These are phyloP conservation scores for Nephila pilipes DNA, from an alignment of 1,140 invertebrate genomes.

Conservation along the genomic window DNA sequence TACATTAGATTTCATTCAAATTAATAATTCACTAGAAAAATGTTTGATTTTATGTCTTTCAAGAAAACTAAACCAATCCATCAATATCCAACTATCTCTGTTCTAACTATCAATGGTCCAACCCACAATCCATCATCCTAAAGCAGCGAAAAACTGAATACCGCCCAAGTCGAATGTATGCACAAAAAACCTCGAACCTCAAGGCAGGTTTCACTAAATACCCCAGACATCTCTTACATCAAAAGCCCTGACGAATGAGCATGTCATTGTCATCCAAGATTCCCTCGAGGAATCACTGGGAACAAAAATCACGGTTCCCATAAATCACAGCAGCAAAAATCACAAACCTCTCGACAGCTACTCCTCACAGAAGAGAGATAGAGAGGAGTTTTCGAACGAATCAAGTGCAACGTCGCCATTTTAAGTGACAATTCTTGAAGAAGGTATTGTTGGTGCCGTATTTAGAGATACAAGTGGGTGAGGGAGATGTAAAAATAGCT, in stretches of 20 bases:
- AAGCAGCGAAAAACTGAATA: not conserved
- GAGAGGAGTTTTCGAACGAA: not conserved
- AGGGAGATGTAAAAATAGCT: not conserved
- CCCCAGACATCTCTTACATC: not conserved
- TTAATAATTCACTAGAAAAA: not conserved
- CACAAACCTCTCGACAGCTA: not conserved
- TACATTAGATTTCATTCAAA: not conserved
- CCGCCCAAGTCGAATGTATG: not conserved
- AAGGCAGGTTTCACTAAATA: not conserved
- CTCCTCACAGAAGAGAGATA: not conserved
- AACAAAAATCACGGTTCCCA: not conserved
- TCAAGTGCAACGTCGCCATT: constrained; percentile 9
- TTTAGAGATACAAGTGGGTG: not conserved
- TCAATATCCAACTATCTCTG: not conserved
- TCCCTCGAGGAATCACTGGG: too few relatives aligned
- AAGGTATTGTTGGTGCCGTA: not conserved
- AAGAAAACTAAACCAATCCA: not conserved
- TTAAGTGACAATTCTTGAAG: not conserved
- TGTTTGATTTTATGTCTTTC: not conserved
- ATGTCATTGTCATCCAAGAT: not conserved
- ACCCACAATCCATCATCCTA: not conserved
- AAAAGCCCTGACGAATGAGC: not conserved
- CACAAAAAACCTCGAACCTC: not conserved
- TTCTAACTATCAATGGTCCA: not conserved
- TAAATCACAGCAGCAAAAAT: not conserved